These are phyloP conservation scores for Phoenicopterus ruber DNA, from an alignment of 2,113 vertebrate genomes.

Conservation along the genomic window DNA sequence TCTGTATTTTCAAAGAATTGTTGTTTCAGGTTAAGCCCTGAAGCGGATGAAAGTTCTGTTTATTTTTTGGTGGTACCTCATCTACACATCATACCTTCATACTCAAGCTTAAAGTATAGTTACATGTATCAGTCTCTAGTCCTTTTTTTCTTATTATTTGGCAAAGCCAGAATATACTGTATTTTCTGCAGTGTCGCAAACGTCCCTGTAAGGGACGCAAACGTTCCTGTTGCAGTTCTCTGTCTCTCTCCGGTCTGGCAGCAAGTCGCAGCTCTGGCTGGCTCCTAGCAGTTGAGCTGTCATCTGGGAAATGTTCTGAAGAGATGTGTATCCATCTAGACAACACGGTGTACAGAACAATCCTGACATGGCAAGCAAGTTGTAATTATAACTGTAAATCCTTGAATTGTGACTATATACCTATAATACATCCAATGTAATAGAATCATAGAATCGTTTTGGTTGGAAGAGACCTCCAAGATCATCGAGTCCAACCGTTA, in stretches of 20 bases:
- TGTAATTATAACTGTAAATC: not conserved
- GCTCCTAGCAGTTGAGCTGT: not conserved
- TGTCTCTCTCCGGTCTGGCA: not conserved
- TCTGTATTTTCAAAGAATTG: not conserved
- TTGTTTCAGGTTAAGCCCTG: not conserved
- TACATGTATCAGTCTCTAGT: not conserved
- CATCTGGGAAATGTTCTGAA: not conserved
- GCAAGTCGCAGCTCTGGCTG: not conserved
- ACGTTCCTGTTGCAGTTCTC: not conserved
- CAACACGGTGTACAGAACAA: not conserved
- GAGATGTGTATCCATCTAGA: not conserved
- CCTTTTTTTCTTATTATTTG: not conserved
- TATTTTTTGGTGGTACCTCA: not conserved
- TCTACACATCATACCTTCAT: not conserved
- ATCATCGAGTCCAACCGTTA: too few species aligned
- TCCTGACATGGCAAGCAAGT: not conserved
- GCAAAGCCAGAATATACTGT: not conserved
- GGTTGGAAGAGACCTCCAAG: too few species aligned
- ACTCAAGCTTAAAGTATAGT: not conserved
- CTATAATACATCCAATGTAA: rapidly evolving
- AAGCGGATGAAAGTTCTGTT: not conserved
- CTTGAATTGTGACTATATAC: not conserved
- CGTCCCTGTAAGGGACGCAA: rapidly evolving
- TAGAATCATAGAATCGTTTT: too few species aligned
- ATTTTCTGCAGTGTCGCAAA: not conserved